Conservation (phyloP, 2,888 invertebrate species). For the Phrixothrix hirtus region DNA sequence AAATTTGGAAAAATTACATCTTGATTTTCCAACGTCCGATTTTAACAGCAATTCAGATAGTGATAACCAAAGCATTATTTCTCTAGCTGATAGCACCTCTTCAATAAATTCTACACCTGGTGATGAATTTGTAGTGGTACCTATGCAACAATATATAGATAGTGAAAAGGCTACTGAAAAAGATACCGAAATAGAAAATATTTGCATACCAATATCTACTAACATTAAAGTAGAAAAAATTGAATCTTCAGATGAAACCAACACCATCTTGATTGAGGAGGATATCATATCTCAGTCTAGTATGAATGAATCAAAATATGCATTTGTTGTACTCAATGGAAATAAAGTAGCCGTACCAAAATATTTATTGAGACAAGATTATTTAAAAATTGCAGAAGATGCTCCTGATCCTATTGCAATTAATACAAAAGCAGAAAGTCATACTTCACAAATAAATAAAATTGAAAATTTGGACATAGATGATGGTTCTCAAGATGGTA, state of each 20-base stretch:
- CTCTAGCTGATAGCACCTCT: slow-evolving; percentile 29
- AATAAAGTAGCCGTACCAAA: slow-evolving; percentile 49
- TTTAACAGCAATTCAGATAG: slow-evolving; percentile 19
- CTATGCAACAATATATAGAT: slow-evolving; percentile 9
- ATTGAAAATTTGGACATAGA: not conserved
- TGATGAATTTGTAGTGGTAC: slow-evolving; percentile 32
- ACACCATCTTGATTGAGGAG: slow-evolving; percentile 28
- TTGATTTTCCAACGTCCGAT: not conserved
- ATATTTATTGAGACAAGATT: slow-evolving; percentile 46
- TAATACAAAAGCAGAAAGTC: not conserved
- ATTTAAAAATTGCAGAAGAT: slow-evolving; percentile 41
- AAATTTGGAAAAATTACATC: not conserved
- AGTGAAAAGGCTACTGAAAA: not conserved
- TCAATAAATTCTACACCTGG: slow-evolving; percentile 22
- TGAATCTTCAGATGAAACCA: slow-evolving; percentile 37
- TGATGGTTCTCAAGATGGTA: not conserved
- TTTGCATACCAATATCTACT: slow-evolving; percentile 6
- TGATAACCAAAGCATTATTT: slow-evolving; percentile 36
- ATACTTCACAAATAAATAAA: not conserved
- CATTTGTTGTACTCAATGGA: slow-evolving; percentile 47
- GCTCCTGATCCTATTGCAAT: slow-evolving; percentile 27
- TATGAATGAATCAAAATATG: slow-evolving; percentile 35
- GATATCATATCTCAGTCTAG: not conserved
- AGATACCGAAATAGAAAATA: slow-evolving; percentile 1
- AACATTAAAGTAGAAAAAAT: slow-evolving; percentile 12